phyloP scores from a whole-genome alignment of 2,113 vertebrate species.

The Anseranas semipalmata region DNA sequence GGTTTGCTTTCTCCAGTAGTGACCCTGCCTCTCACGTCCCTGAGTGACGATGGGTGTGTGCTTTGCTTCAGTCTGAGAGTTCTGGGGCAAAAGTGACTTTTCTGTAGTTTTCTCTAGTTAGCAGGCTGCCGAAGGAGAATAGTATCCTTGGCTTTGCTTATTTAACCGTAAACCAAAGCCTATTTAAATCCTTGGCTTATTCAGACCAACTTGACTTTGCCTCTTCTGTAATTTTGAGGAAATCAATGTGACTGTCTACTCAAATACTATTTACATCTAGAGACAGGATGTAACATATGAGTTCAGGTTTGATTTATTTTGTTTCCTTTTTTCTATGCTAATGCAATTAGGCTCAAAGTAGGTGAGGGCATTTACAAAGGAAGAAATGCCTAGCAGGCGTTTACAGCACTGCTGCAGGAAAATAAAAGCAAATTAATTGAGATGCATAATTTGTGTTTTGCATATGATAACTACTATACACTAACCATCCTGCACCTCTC shows the following conservation, averaged over 20 bases:
- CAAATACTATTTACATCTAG: not conserved
- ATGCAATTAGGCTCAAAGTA: conserved; percentile 19
- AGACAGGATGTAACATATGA: not conserved
- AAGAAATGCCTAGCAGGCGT: conserved; percentile 35
- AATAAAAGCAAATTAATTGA: conserved; percentile 20
- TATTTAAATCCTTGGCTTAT: not conserved
- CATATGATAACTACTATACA: not conserved
- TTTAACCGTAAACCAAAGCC: not conserved
- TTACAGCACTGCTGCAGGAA: not conserved
- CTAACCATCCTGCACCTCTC: not conserved
- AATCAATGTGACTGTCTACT: not conserved
- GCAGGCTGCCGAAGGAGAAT: not conserved
- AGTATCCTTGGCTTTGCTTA: not conserved
- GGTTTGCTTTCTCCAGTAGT: not conserved
- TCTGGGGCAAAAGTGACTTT: not conserved
- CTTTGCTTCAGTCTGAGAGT: not conserved
- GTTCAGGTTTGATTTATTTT: conserved; percentile 35
- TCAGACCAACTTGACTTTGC: not conserved
- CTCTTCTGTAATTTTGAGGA: conserved; percentile 17
- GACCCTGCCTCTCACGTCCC: not conserved
- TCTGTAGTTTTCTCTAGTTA: not conserved
- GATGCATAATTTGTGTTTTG: conserved; percentile 7
- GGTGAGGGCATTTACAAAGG: conserved; percentile 40
- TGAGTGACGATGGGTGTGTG: not conserved
- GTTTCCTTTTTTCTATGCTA: conserved; percentile 26